Base-by-base conservation (phyloP, 2,797 vertebrate species). In the Sebastes steindachneri region DNA sequence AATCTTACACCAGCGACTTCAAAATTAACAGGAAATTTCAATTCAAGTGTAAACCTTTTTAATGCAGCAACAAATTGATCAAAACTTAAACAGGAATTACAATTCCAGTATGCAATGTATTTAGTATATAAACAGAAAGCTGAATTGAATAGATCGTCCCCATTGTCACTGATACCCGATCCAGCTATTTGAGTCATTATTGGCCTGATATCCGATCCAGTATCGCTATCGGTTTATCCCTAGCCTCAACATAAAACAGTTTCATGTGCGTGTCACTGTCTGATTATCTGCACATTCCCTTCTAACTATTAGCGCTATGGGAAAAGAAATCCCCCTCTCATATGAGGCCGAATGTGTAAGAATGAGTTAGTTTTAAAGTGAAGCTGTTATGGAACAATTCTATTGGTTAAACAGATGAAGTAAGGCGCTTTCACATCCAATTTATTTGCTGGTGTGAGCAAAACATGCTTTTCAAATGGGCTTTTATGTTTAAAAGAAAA, bases 381-480 rank as follows among this genome's bases (percentile, higher is more conserved):
- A 35, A 9, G 10, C 67, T 63, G 37, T 73, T 51, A 45, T 53
- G 31, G 45, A 78, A 64, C 57, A 66, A 74, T 63, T 45, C 71
- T 23, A 48, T 69, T 73, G 45, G 45, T 84, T 70, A 53, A 79
- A 70, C 12, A 73, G 35, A 63, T 70, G 57, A 77, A 72, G 37
- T 41, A 45, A 35, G 55, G 15, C 41, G 10, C 67, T 69, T 77
- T 82, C 25, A 75, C 19, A 77, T 29, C 9, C 55, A 75, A 26
- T 68, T 75, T 53, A 9, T 53, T 73, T 57, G 21, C 5, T 31
- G 19, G n/a, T 21, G 21, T 11, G n/a, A 80, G 35, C 48, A 26
- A 80, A 75, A 75, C 68, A 64, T 37, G 9, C 48, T 57, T 35
- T 69, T 87, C 60, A 55, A 62, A 81, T 71, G n/a, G 59, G 26